Evolutionary conservation across 2,797 vertebrate genomes (phyloP), one percentile per base, ranked within the genome.

Genomic region (Coilia nasus): DNA sequence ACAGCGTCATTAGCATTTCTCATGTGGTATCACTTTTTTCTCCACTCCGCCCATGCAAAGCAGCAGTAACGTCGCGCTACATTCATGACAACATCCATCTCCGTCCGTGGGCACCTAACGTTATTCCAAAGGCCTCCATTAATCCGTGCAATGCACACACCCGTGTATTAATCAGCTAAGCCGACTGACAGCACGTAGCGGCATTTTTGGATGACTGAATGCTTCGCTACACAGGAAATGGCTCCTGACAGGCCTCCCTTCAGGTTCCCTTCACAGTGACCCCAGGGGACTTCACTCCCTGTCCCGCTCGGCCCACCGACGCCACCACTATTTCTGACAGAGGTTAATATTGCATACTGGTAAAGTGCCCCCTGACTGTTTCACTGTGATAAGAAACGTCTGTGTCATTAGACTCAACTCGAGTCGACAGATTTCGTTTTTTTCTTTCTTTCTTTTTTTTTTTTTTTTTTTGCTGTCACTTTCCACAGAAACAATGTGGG

Each of bases 331-430:
- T 14, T 41, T 75, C 67, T 0, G 67, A 75, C 31, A 75, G 31
- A 75, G 67, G 31, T 75, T 75, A 75, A 75, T 75, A 75, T 41
- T 75, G 67, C 67, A 75, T 75, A 75, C 67, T 41, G 67, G 31
- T 75, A 71, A 71, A 71, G 64, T 41, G 4, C 67, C 67, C 67
- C 4, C 31, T 12, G 67, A 75, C 28, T 3, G 31, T 35, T 31
- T 71, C 11, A 75, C 31, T 41, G 67, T 17, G 31, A 15, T 2
- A 12, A 75, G 31, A 75, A 75, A 75, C 7, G 67, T 75, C 67
- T 35, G 67, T 75, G 67, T 75, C 21, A 19, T 75, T 35, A 75
- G 17, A 35, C 31, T 41, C 67, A 41, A 75, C 67, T 41, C 31
- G 19, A 35, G 67, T 75, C 31, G 31, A 35, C 31, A 4, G 67